These are phyloP conservation scores for Epizoanthus fatuus DNA, from an alignment of 92 coral and sea anemone genomes.

Conservation along the genomic window DNA sequence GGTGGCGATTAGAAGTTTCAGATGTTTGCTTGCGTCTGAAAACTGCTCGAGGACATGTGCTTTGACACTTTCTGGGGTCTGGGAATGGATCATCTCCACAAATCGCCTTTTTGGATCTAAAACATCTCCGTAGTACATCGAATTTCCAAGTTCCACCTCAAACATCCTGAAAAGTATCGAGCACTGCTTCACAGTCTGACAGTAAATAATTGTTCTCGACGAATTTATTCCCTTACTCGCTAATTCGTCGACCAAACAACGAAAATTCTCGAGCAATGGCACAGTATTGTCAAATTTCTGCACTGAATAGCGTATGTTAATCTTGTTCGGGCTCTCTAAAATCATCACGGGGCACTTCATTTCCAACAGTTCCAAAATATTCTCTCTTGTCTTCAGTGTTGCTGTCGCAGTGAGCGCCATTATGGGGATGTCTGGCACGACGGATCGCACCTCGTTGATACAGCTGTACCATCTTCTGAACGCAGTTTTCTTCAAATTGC, in stretches of 20 bases:
- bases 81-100: conserved; percentile 47
- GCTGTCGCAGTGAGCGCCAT: no score
- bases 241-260: conserved; percentile 48
- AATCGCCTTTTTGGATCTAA: not conserved
- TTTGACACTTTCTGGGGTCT: conserved; percentile 36
- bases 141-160: not conserved
- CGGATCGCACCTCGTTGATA: no score
- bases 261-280: conserved; percentile 51
- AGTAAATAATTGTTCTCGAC: conserved; percentile 43
- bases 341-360: no score
- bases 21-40: not conserved
- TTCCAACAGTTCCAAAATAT: no score
- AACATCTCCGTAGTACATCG: not conserved
- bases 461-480: no score
- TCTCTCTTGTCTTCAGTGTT: no score
- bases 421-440: no score
- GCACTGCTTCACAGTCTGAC: conserved; percentile 34
- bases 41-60: conserved; percentile 19
- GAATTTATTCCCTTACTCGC: conserved; percentile 10
- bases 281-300: conserved; percentile 19
- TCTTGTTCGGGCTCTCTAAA: no score
- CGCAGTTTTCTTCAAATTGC: no score
- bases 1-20: conserved; percentile 30
- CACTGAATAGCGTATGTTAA: not conserved
- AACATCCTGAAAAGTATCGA: conserved; percentile 15